Evolutionary conservation across 2,797 vertebrate species (phyloP).

Genomic region (Acanthornis magna): DNA sequence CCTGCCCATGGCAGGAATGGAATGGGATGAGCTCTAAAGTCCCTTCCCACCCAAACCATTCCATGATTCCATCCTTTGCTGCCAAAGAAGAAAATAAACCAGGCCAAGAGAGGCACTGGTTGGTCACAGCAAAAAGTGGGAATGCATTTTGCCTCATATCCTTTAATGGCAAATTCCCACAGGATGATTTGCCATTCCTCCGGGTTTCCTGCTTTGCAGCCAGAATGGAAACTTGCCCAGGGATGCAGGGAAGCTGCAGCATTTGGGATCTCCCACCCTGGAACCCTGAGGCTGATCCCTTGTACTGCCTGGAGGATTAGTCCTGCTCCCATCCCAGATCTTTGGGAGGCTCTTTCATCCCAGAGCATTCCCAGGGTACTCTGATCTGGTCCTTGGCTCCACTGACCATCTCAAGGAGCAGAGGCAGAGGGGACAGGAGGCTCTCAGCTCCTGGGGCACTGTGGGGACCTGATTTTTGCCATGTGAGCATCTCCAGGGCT

Average conservation of each 20-base stretch:
- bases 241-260: neutral
- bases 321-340: neutral
- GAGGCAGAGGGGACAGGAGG: neutral
- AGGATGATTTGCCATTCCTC: neutral
- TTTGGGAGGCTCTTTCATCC: rapidly evolving
- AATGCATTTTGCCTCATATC: neutral
- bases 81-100: neutral
- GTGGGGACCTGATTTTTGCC: too few species aligned
- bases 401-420: neutral
- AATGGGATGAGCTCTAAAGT: neutral
- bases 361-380: neutral
- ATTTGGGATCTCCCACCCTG: neutral
- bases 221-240: rapidly evolving
- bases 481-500: neutral
- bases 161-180: neutral
- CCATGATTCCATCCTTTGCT: neutral
- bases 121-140: neutral
- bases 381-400: neutral
- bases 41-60: neutral
- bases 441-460: rapidly evolving
- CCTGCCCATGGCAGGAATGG: neutral
- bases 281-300: neutral
- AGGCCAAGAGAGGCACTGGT: neutral
- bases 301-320: neutral
- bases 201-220: neutral